phyloP scores from a whole-genome alignment of 2,113 vertebrate species.

The Lepus timidus region DNA sequence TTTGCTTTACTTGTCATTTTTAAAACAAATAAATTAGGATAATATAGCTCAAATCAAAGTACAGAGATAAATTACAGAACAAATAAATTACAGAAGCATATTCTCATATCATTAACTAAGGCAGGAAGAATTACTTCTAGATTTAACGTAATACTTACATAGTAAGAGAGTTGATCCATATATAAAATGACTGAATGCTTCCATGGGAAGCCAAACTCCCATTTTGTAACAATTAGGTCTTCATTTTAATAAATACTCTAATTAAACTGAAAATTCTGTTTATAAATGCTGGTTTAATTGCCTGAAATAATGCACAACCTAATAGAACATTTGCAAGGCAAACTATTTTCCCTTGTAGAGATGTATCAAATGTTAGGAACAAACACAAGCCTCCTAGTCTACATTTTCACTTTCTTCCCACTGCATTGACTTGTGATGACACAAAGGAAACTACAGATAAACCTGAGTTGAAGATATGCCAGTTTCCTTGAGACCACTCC shows the following conservation, averaged over 20 bases:
- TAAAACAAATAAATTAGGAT: background rate
- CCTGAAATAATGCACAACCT: slow-evolving; percentile 33
- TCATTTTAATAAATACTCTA: slow-evolving; percentile 25
- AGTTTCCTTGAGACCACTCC: background rate
- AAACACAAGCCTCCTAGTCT: background rate
- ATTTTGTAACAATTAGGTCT: slow-evolving; percentile 26
- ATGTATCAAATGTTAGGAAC: background rate
- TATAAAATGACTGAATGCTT: slow-evolving; percentile 35
- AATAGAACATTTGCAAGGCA: slow-evolving; percentile 4
- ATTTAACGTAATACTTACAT: slow-evolving; percentile 21
- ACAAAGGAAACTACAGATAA: background rate
- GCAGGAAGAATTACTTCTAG: slow-evolving; percentile 26
- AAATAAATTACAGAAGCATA: slow-evolving; percentile 22
- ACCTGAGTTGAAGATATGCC: background rate
- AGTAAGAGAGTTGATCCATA: background rate
- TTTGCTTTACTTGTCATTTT: background rate
- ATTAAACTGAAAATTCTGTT: slow-evolving; percentile 28
- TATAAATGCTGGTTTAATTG: slow-evolving; percentile 1
- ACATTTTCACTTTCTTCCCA: background rate
- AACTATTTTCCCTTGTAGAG: background rate
- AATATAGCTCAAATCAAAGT: slow-evolving; percentile 40
- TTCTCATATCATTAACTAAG: slow-evolving; percentile 22
- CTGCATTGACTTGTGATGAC: background rate
- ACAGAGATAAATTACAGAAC: background rate
- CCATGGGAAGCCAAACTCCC: background rate